Conservation (phyloP, 2,888 invertebrate species). For the Erannis defoliaria region DNA sequence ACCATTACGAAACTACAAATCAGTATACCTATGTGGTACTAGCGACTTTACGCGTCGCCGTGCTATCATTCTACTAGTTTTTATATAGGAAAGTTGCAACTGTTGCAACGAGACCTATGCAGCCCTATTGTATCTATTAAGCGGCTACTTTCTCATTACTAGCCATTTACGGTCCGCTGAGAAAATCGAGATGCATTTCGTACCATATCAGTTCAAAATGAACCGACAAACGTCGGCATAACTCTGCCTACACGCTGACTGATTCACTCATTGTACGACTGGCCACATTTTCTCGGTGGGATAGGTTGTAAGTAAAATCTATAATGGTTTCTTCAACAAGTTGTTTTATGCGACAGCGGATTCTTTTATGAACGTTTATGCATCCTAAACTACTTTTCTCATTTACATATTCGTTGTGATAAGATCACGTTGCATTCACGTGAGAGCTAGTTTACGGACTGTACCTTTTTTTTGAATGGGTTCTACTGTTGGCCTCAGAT, state of each 20-base stretch:
- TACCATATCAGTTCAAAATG: conserved; percentile 62
- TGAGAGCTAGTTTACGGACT: not conserved
- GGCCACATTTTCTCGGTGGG: conserved; percentile 18
- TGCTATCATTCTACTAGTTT: conserved; percentile 74
- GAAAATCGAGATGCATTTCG: conserved; percentile 80
- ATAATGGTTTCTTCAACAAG: conserved; percentile 23
- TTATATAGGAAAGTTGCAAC: conserved; percentile 77
- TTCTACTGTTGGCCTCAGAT: no score
- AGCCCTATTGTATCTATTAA: conserved; percentile 86
- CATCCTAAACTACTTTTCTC: not conserved
- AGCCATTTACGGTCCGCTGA: conserved; percentile 81
- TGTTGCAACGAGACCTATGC: conserved; percentile 76
- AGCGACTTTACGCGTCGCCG: conserved; percentile 49
- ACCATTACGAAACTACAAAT: conserved; percentile 67
- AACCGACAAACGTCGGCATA: conserved; percentile 65
- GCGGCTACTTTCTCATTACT: conserved; percentile 83
- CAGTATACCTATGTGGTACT: conserved; percentile 63
- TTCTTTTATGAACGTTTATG: conserved; percentile 9
- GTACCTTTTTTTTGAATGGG: not conserved
- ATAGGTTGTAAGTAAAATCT: conserved; percentile 22
- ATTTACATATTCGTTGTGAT: not conserved
- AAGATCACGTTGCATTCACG: not conserved
- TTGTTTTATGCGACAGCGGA: conserved; percentile 36
- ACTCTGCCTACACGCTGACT: conserved; percentile 51
- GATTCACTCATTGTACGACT: conserved; percentile 47